Percentiles rank a stretch among this genome's conserved stretches.
phyloP scores from a whole-genome alignment of 1,140 invertebrate species.

The Ceratoteleas bidentatus region DNA sequence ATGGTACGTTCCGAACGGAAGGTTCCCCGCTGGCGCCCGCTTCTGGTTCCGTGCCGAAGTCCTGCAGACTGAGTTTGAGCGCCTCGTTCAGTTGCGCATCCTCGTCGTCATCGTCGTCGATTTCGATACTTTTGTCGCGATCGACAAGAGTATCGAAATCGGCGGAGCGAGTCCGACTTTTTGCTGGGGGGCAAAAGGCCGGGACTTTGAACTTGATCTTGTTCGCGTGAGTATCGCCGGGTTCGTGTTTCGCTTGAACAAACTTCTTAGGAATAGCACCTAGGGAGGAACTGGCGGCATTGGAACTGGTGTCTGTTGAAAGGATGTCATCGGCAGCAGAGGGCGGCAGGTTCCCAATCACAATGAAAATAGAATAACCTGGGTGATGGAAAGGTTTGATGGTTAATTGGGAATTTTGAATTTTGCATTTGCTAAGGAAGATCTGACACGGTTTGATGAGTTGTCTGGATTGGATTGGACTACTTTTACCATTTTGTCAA shows the following conservation, averaged over 20 bases:
- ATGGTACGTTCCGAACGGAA: constrained; percentile 11
- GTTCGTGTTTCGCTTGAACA: constrained; percentile 8
- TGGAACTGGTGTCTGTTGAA: too few relatives aligned
- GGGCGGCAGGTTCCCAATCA: too few relatives aligned
- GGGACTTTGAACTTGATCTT: background rate
- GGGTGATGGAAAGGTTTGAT: too few relatives aligned
- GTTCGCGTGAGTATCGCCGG: background rate
- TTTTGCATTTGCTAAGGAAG: too few relatives aligned
- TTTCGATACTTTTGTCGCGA: constrained; percentile 31
- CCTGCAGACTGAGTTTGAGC: constrained; percentile 80
- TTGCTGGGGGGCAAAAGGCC: background rate
- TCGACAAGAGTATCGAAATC: too few relatives aligned
- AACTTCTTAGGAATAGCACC: constrained; percentile 47
- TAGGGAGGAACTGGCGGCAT: constrained; percentile 16
- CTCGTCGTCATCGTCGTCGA: constrained; percentile 80
- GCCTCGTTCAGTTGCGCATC: constrained; percentile 80
- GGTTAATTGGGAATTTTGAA: too few relatives aligned
- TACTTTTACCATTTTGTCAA: too few relatives aligned
- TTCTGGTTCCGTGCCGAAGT: constrained; percentile 72
- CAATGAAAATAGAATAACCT: too few relatives aligned
- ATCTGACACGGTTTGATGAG: too few relatives aligned
- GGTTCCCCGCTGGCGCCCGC: constrained; percentile 16
- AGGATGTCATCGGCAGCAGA: too few relatives aligned
- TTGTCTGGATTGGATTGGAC: too few relatives aligned
- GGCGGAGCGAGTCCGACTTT: constrained; percentile 7